Percentiles rank a stretch among this genome's conserved stretches.
Conservation (phyloP, 2,888 invertebrate species). For the Drosophila robusta region DNA sequence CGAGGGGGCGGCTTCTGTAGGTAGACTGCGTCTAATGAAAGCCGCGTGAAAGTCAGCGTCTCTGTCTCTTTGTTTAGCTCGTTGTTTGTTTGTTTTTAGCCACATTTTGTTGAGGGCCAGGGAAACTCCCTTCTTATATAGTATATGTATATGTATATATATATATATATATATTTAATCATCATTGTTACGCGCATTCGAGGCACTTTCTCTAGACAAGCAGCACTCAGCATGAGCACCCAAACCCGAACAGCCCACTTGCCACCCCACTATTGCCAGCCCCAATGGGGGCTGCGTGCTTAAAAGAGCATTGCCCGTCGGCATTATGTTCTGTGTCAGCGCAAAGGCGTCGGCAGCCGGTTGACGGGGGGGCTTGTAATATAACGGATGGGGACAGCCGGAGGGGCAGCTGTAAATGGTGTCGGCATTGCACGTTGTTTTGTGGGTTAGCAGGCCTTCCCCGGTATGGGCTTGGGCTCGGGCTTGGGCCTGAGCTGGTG, state of each 20-base stretch:
- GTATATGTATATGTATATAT: conserved; percentile 25
- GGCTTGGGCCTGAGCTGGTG: conserved; percentile 1
- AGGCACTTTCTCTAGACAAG: conserved; percentile 71
- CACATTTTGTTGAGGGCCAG: conserved; percentile 64
- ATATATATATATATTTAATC: conserved; percentile 54
- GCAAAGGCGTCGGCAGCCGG: conserved; percentile 44
- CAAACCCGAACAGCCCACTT: conserved; percentile 2
- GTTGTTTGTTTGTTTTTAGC: conserved; percentile 59
- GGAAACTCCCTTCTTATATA: conserved; percentile 27
- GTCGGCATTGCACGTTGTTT: conserved; percentile 73
- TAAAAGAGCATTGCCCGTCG: conserved; percentile 82
- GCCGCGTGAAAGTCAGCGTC: conserved; percentile 57
- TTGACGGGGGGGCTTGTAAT: not conserved
- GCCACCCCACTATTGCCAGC: conserved; percentile 19
- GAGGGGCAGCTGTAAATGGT: conserved; percentile 50
- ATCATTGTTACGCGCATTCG: conserved; percentile 74
- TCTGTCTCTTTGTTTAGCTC: conserved; percentile 56
- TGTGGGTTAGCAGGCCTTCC: conserved; percentile 76
- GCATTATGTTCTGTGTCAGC: conserved; percentile 81
- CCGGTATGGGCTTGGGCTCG: conserved; percentile 1
- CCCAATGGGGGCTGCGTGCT: conserved; percentile 70
- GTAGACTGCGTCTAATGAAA: conserved; percentile 54
- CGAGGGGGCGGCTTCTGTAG: conserved; percentile 7
- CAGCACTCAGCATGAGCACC: conserved; percentile 12
- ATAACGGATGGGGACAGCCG: not conserved